Base-by-base conservation (phyloP, 2,113 vertebrate genomes). In the Leptobrachium leishanense region DNA sequence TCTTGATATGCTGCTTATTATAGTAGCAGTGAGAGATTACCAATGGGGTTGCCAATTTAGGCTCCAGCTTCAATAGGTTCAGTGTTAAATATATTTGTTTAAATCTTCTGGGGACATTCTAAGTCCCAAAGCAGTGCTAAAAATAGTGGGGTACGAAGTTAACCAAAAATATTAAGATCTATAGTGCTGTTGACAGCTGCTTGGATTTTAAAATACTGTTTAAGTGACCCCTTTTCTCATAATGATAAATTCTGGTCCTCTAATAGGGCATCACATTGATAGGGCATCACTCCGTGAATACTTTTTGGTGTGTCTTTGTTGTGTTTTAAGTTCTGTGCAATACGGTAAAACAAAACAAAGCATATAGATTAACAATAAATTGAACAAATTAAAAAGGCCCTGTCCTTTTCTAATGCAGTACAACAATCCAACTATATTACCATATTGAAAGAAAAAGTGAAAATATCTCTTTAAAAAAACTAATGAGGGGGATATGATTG, bases 271-370 rank as follows among this genome's bases (percentile, higher is more conserved):
- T 68, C 20, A 39, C 63, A 67, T 74, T 5, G 62, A 50, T 78
- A 64, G 62, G 46, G 54, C 59, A 57, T 39, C 64, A 44, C 12
- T 67, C 43, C 77, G 64, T 43, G 69, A 72, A 68, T 68, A 62
- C 44, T 3, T 40, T 67, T 63, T 73, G 76, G 77, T 42, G 20
- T 41, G 57, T 43, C 20, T 57, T 74, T 62, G 62, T 59, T 79
- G 63, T 67, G 55, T 46, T 43, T 74, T 55, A 44, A 67, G 70
- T 70, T 79, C 55, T 74, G 78, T 81, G 78, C 78, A 81, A 81
- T 81, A 81, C 71, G 74, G 46, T 50, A 50, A 81, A 68, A 68
- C 68, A 74, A 74, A 46, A n/a, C 53, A 81, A 80, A 67, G 70
- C 71, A 68, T 77, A 68, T 11, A 68, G 20, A 31, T 31, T 31